A percentile compares a stretch with the other conserved stretches of the same genome.
Evolutionary conservation across 2,113 vertebrate genomes (phyloP).

Genomic region (Psettodes erumei): DNA sequence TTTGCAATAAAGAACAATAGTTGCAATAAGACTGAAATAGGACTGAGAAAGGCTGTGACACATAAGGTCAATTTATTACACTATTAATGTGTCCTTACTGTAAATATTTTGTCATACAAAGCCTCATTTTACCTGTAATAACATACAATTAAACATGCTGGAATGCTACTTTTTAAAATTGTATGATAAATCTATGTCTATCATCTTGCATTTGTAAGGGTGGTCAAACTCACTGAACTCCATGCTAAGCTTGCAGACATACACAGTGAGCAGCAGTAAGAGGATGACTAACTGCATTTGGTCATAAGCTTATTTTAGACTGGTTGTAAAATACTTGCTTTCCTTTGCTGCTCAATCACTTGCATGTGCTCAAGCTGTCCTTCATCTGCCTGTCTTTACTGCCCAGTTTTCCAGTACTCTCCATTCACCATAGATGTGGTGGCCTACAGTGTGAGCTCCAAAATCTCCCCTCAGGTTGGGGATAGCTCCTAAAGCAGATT

Average conservation of each 20-base stretch:
- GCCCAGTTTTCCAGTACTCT: background rate
- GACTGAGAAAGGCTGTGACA: background rate
- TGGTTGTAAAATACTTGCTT: slow-evolving; percentile 28
- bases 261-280: slow-evolving; percentile 34
- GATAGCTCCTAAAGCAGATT: slow-evolving; percentile 54
- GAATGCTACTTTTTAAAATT: background rate
- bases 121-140: background rate
- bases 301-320: slow-evolving; percentile 48
- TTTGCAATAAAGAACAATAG: background rate
- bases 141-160: no score
- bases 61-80: background rate
- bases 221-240: slow-evolving; percentile 1
- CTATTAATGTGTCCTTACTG: background rate
- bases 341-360: background rate
- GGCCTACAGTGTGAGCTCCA: slow-evolving; percentile 12
- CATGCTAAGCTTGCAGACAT: background rate
- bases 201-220: slow-evolving; percentile 1
- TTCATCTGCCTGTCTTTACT: slow-evolving; percentile 6
- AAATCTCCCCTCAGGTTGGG: slow-evolving; percentile 37
- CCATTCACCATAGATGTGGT: background rate
- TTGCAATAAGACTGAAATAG: background rate
- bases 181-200: background rate
- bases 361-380: background rate
- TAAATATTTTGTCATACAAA: background rate
- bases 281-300: slow-evolving; percentile 58